Base-by-base conservation (phyloP, 1,140 invertebrate species). In the Drosophila nasuta region DNA sequence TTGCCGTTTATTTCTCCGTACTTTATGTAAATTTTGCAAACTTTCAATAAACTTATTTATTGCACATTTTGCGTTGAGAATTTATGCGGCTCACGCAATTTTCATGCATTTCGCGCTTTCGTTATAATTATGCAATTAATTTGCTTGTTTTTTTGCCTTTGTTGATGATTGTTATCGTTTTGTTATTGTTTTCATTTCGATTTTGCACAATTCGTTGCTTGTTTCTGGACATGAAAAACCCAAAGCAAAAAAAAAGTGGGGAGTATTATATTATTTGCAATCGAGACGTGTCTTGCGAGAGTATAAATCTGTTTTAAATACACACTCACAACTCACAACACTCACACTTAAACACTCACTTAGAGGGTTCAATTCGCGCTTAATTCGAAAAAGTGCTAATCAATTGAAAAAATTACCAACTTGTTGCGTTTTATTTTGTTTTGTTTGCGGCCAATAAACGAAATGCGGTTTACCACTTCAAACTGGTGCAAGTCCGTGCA, bases 81-180 rank as follows among this genome's bases (percentile, higher is more conserved):
- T 86, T 86, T 86, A 86, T 86, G 78, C 82, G 70, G 60, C 68
- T 86, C 82, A 86, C 82, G 82, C 75, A 86, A 81, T 76, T 86
- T 86, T 81, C 67, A 81, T 73, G 66, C 67, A 51, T 56, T 63
- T 75, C 45, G 46, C 56, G 54, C 52, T 77, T 83, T 82, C 52
- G 33, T 73, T 80, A 85, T 81, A 77, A 85, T 83, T 83, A 81
- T 85, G 77, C 64, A 85, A 85, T 85, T 71, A 72, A 56, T 66
- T 85, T 51, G 52, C 57, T 58, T 67, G 25, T 58, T 73, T 38
- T 38, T 38, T 38, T 25, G 0, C 20, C 3, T 25, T 25, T 15
- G 15, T 25, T 25, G 20, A 38, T 38, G 49, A 52, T 54, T 67
- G 25, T 58, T 73, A 15, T 59, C 58, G 20, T 20, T 28, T 20